These are phyloP conservation scores for Actinernus sp. DNA, from an alignment of 92 coral and sea anemone genomes.

Conservation along the genomic window DNA sequence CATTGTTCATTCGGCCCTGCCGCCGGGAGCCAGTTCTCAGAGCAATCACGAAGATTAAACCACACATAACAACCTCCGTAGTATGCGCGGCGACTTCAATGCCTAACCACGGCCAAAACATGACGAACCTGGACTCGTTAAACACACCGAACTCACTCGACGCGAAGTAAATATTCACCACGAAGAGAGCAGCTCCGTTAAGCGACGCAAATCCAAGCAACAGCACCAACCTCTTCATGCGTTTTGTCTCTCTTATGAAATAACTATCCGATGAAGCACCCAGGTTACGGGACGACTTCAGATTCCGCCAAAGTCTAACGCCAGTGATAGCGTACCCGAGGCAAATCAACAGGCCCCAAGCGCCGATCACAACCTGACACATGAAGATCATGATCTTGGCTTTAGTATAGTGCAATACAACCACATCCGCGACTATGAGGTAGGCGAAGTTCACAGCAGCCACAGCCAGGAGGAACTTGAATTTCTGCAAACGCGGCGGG, in stretches of 20 bases:
- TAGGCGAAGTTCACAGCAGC: slow-evolving; percentile 42
- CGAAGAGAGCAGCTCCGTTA: slow-evolving; percentile 34
- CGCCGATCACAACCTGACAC: slow-evolving; percentile 27
- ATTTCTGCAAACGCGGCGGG: slow-evolving; percentile 69
- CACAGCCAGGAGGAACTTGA: slow-evolving; percentile 42
- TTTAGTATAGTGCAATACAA: slow-evolving; percentile 20
- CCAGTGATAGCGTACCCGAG: slow-evolving; percentile 72
- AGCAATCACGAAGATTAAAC: slow-evolving; percentile 52
- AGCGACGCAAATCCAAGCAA: slow-evolving; percentile 38
- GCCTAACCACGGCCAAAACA: slow-evolving; percentile 58
- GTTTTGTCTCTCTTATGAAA: slow-evolving; percentile 8
- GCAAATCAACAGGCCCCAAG: slow-evolving; percentile 72
- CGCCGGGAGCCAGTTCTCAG: slow-evolving; percentile 16
- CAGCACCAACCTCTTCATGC: slow-evolving; percentile 20
- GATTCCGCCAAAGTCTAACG: slow-evolving; percentile 57
- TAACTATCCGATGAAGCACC: slow-evolving; percentile 3
- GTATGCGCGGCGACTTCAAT: slow-evolving; percentile 17
- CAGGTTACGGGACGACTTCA: slow-evolving; percentile 61
- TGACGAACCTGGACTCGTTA: neutral
- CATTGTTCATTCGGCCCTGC: neutral
- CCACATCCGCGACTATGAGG: slow-evolving; percentile 37
- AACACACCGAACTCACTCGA: slow-evolving; percentile 52
- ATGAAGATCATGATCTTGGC: slow-evolving; percentile 46
- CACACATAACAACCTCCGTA: slow-evolving; percentile 41
- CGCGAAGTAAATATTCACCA: slow-evolving; percentile 16